Conservation (phyloP, 2,888 invertebrate species). For the Sinhomidia bicolor region DNA sequence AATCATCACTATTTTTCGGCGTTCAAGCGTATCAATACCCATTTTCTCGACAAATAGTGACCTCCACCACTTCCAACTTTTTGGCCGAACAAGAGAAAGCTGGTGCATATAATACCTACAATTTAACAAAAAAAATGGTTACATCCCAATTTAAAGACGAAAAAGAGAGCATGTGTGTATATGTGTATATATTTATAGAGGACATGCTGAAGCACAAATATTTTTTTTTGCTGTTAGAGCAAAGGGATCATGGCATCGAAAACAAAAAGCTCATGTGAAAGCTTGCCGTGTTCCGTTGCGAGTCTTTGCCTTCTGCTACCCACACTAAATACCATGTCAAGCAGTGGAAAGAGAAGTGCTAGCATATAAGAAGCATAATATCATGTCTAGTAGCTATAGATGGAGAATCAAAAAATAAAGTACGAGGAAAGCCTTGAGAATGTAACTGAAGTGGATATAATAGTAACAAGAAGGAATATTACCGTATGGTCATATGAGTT, state of each 20-base stretch:
- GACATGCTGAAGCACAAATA: neutral
- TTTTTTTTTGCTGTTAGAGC: neutral
- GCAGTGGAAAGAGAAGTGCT: neutral
- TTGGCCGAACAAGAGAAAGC: neutral
- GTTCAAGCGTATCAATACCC: neutral
- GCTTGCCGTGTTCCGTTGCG: neutral
- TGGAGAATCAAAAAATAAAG: neutral
- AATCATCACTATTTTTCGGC: too few relatives aligned
- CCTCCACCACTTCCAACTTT: neutral
- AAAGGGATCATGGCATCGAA: neutral
- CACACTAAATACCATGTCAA: neutral
- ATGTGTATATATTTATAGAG: too few relatives aligned
- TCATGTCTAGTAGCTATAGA: neutral
- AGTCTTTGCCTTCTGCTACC: neutral
- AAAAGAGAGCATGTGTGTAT: neutral
- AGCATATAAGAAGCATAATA: neutral
- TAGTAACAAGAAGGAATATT: neutral
- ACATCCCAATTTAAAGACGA: neutral
- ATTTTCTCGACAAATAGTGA: neutral
- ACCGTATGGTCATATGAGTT: neutral
- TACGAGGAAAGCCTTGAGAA: neutral
- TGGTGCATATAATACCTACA: neutral
- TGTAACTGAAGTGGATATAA: neutral
- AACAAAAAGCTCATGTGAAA: neutral
- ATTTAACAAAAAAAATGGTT: neutral